phyloP scores from a whole-genome alignment of 2,797 vertebrate genomes.

The Sebastiscus tertius region DNA sequence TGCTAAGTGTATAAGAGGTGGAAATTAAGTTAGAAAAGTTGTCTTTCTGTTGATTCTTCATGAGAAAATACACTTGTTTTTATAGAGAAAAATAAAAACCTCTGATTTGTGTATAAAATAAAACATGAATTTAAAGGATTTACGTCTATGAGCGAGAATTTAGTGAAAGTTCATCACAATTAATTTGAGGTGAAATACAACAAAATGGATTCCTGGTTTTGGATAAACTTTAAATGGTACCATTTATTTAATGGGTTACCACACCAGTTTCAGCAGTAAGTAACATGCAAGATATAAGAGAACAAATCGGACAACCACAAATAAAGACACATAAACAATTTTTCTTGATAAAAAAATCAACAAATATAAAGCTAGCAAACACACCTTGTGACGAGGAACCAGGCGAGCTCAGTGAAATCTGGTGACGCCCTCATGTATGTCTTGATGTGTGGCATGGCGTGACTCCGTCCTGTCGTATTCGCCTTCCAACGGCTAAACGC shows the following conservation, averaged over 20 bases:
- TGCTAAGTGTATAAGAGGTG: not conserved
- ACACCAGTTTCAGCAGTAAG: not conserved
- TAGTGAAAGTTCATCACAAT: not conserved
- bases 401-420: conserved; percentile 90
- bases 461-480: conserved; percentile 89
- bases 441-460: conserved; percentile 97
- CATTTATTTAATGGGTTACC: not conserved
- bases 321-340: not conserved
- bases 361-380: not conserved
- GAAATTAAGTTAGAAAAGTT: not conserved
- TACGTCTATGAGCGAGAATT: not conserved
- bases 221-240: not conserved
- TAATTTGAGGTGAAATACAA: not conserved
- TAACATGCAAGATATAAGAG: fast-evolving
- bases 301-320: not conserved
- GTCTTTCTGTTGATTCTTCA: not conserved
- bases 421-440: conserved; percentile 93
- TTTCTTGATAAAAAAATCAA: not conserved
- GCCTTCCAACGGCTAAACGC: conserved; percentile 88
- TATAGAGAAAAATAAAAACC: not conserved
- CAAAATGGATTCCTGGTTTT: not conserved
- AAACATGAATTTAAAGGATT: not conserved
- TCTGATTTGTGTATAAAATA: not conserved
- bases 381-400: conserved; percentile 97
- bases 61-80: not conserved